Evolutionary conservation across 2,797 vertebrate genomes (phyloP), one percentile per base, ranked within the genome.

Genomic region (Sparus aurata): DNA sequence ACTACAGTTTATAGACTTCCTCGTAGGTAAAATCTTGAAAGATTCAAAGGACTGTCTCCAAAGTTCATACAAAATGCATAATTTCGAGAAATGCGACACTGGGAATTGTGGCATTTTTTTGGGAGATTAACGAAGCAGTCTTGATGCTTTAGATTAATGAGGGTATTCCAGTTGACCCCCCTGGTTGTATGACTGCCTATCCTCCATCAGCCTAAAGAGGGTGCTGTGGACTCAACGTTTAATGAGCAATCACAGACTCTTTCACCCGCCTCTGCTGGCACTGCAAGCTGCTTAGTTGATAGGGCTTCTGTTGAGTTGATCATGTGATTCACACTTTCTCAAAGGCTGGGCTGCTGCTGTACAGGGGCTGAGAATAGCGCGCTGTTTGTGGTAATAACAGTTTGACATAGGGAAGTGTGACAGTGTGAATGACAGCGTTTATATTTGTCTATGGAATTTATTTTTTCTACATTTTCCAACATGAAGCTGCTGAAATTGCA

Each of bases 201-300:
- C 86, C 90, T 65, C 41, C 0, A 57, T 75, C 82, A 22, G 87
- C 94, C 95, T 94, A 92, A 87, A 94, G 95, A 96, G 94, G 95
- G 95, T 73, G 94, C 95, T 95, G 92, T 94, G 93, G 90, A 83
- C 91, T 93, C 90, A 93, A 92, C 80, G 79, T 94, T 94, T 92
- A 92, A 87, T 92, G 86, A 90, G 85, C 91, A 89, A 89, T 89
- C 90, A 85, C 85, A 88, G 79, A 41, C 63, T 66, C 69, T 71
- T 82, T 73, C 77, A 83, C 70, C 62, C 72, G 17, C 57, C 81
- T 87, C 79, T 84, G 77, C 77, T 80, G 75, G 79, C 84, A 67
- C 81, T 69, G 79, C 73, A 76, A 66, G 76, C 79, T 88, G 83
- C 86, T 80, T 66, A 41, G 69, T 46, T 83, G 80, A 87, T 83